Conservation (phyloP, 2,888 invertebrate genomes). For the Timema podura region DNA sequence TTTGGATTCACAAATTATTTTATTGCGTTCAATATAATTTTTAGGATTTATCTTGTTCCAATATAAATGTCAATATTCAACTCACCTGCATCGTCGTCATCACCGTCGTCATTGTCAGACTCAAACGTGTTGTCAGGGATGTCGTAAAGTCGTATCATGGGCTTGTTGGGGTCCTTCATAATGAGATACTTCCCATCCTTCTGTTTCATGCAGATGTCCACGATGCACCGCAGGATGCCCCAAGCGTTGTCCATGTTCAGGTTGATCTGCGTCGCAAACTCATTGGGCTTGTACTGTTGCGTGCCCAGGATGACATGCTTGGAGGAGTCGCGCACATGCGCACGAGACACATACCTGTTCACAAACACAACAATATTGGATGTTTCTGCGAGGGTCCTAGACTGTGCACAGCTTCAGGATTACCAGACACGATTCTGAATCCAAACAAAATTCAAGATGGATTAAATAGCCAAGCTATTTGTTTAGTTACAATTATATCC, state of each 20-base stretch:
- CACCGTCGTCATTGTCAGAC: constrained; percentile 89
- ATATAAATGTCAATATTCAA: neutral
- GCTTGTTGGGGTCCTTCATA: constrained; percentile 99
- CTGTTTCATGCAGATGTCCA: constrained; percentile 95
- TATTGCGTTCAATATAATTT: neutral
- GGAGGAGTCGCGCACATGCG: constrained; percentile 87
- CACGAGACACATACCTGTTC: constrained; percentile 85
- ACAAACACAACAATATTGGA: neutral
- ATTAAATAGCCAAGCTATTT: too few relatives aligned
- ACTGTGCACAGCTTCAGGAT: too few relatives aligned
- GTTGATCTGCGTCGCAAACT: constrained; percentile 98
- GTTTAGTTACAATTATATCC: too few relatives aligned
- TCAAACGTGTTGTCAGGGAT: constrained; percentile 99
- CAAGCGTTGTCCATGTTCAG: constrained; percentile 99
- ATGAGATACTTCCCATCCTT: constrained; percentile 92
- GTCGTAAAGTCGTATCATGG: constrained; percentile 93
- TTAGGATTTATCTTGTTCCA: neutral
- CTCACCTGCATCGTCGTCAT: constrained; percentile 56
- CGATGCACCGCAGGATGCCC: constrained; percentile 95
- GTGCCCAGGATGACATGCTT: constrained; percentile 96
- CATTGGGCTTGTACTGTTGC: constrained; percentile 96
- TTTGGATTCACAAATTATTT: constrained; percentile 33
- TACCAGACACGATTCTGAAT: too few relatives aligned
- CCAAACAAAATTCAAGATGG: too few relatives aligned
- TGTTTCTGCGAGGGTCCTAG: too few relatives aligned